Base-by-base conservation (phyloP, 2,113 vertebrate species). In the Takifugu bimaculatus region DNA sequence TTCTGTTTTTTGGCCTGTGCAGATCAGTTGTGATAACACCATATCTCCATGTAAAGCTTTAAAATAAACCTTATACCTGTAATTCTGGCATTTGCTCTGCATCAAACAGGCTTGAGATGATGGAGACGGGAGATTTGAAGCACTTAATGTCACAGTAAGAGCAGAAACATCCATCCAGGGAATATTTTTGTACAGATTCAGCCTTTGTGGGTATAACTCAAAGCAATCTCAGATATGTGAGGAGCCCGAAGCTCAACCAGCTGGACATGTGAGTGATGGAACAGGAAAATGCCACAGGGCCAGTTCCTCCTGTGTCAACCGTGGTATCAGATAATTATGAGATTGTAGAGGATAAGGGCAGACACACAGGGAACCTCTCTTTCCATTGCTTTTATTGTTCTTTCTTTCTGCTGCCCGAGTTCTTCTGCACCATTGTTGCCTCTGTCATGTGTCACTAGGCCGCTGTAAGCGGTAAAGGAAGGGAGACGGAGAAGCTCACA, bases 361-460 rank as follows among this genome's bases (percentile, higher is more conserved):
- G 5, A 13, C 47, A 28, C 2, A 1, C 50, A 55, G 39, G 59
- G 63, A 70, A 63, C 61, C 47, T 54, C 29, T 11, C 42, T 66
- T 35, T 39, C 47, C n/a, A 32, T 57, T 61, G 6, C 50, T 58
- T 63, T 63, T n/a, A 13, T 43, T 42, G 1, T 26, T 68, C 63
- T 39, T 39, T 39, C 1, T 39, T 39, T 39, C 35, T 39, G 7
- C 35, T 39, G 35, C 11, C 35, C 35, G 11, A 39, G 35, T 39
- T 15, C 60, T 44, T 39, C 62, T 14, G 13, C 64, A 63, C 60
- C 50, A 64, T 68, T 45, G n/a, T 42, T 2, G 42, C 42, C 32
- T 58, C 20, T 56, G 72, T 60, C 60, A 52, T 54, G 71, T 87
- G 85, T 85, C 85, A 77, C 72, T 45, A 70, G 69, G 7, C 77